Conservation (phyloP, 2,888 invertebrate genomes). For the Drosophila differens region DNA sequence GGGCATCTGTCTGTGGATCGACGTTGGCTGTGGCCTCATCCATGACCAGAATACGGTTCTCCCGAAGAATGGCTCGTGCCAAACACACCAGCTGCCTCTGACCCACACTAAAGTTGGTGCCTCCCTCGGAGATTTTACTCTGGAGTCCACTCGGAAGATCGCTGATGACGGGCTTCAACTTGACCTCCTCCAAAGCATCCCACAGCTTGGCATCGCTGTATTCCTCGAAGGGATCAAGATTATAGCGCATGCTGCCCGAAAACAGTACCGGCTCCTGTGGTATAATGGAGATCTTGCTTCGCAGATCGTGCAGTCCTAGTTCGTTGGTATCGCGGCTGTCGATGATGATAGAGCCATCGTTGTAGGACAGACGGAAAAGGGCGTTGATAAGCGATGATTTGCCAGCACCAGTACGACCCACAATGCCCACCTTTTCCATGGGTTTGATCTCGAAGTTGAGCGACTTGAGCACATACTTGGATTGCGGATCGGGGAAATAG, state of each 20-base stretch:
- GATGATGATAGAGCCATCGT: conserved; percentile 92
- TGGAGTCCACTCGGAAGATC: conserved; percentile 89
- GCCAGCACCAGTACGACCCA: conserved; percentile 91
- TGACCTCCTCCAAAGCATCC: conserved; percentile 92
- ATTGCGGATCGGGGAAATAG: conserved; percentile 88
- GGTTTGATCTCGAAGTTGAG: conserved; percentile 88
- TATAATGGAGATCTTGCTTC: conserved; percentile 92
- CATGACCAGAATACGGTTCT: conserved; percentile 93
- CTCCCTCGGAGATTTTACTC: conserved; percentile 90
- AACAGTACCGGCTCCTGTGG: conserved; percentile 94
- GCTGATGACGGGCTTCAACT: conserved; percentile 89
- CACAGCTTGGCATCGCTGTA: conserved; percentile 92
- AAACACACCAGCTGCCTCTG: conserved; percentile 96
- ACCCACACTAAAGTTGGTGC: conserved; percentile 94
- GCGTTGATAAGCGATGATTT: conserved; percentile 90
- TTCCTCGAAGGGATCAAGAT: conserved; percentile 95
- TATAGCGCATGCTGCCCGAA: conserved; percentile 94
- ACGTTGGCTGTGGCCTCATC: conserved; percentile 98
- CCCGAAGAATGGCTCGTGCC: conserved; percentile 93
- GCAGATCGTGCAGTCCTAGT: conserved; percentile 91
- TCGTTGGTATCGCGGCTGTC: conserved; percentile 90
- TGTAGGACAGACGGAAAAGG: conserved; percentile 91
- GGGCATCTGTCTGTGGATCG: conserved; percentile 93
- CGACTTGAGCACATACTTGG: conserved; percentile 90
- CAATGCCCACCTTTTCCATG: conserved; percentile 89